A percentile compares a stretch with the other conserved stretches of the same genome.
Evolutionary conservation across 2,888 invertebrate species (phyloP).

Genomic region (Cerastoderma edule): DNA sequence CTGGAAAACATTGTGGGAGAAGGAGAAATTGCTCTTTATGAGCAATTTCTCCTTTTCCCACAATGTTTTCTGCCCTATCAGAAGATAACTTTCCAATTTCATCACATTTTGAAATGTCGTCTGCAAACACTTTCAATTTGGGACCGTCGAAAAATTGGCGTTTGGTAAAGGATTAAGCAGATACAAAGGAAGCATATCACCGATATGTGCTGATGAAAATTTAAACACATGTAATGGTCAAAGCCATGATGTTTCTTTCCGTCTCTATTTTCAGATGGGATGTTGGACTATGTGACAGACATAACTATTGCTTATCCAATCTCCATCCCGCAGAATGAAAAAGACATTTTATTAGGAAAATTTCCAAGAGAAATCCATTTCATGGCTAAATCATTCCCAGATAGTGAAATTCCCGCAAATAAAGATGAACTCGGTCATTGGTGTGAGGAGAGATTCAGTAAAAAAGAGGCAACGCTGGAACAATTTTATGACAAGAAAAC

Average conservation of each 20-base stretch:
- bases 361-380: slow-evolving; percentile 91
- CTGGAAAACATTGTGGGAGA: no score
- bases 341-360: slow-evolving; percentile 88
- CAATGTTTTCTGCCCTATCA: no score
- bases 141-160: no score
- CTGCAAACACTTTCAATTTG: no score
- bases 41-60: no score
- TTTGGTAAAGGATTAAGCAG: no score
- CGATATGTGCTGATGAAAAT: no score
- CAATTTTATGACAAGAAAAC: slow-evolving; percentile 56
- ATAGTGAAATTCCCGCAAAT: slow-evolving; percentile 39
- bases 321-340: slow-evolving; percentile 90
- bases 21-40: no score
- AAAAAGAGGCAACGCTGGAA: slow-evolving; percentile 45
- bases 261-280: slow-evolving; percentile 84
- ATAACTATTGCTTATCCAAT: slow-evolving; percentile 93
- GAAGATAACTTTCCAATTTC: no score
- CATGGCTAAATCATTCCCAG: slow-evolving; percentile 86
- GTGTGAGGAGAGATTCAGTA: slow-evolving; percentile 44
- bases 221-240: no score
- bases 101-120: no score
- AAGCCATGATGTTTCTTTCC: not conserved
- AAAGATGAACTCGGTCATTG: slow-evolving; percentile 53
- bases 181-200: no score
- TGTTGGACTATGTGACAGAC: slow-evolving; percentile 92